A percentile compares a stretch with the other conserved stretches of the same genome.
These are phyloP conservation scores for Achroia grisella DNA, from an alignment of 1,140 invertebrate genomes.

Conservation along the genomic window DNA sequence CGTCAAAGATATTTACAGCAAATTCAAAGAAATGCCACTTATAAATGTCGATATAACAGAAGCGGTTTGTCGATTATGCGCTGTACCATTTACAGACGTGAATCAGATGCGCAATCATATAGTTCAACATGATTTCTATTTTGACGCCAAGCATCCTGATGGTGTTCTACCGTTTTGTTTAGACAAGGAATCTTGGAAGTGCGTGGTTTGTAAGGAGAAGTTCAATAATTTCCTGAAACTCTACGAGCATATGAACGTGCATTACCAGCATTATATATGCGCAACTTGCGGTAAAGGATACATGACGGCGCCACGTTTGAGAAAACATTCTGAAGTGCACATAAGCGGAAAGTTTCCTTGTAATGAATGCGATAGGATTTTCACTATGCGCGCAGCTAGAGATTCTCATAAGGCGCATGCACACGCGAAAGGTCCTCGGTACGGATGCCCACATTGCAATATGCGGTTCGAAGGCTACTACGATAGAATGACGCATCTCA, in stretches of 20 bases:
- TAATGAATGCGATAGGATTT: conserved; percentile 43
- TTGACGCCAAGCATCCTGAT: conserved; percentile 43
- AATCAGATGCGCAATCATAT: conserved; percentile 42
- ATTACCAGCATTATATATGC: conserved; percentile 67
- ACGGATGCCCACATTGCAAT: conserved; percentile 56
- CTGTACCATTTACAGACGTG: conserved; percentile 21
- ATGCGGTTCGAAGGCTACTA: conserved; percentile 54
- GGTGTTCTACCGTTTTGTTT: conserved; percentile 51
- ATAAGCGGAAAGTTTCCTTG: conserved; percentile 56
- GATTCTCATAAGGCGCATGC: conserved; percentile 53
- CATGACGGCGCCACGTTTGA: conserved; percentile 51
- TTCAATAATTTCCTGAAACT: conserved; percentile 62
- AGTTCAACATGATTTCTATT: conserved; percentile 38
- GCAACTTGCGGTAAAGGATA: conserved; percentile 68
- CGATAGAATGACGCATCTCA: conserved; percentile 55
- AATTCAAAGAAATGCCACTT: conserved; percentile 58
- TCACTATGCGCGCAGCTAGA: conserved; percentile 47
- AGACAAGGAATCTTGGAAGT: conserved; percentile 51
- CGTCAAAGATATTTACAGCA: conserved; percentile 54
- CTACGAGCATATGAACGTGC: conserved; percentile 68
- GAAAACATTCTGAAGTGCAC: conserved; percentile 59
- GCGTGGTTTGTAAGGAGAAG: conserved; percentile 43
- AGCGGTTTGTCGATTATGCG: conserved; percentile 36
- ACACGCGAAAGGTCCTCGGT: conserved; percentile 49
- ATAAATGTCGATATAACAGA: conserved; percentile 55